Evolutionary conservation across 30 jellyfish, hydroid and myxozoan species (phyloP), one percentile per base, ranked within the genome.

Genomic region (Aurelia aurita complex sp. Pacific): DNA sequence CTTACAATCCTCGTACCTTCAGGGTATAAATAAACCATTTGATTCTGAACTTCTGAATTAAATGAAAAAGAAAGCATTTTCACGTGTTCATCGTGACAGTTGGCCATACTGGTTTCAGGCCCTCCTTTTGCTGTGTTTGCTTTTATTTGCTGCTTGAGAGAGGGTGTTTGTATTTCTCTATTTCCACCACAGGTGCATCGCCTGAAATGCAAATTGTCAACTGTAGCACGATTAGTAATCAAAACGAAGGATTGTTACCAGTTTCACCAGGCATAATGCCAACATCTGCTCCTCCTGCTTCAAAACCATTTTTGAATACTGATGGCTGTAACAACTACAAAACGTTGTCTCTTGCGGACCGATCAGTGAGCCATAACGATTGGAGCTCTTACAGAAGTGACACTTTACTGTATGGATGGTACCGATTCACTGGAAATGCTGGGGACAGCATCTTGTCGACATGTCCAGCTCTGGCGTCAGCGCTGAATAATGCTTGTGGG

Each of bases 341-440:
- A 18, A 16, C 38, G 0, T 64, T 65, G 32, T 11, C 81, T 12
- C 13, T 52, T 18, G 17, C 5, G 4, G 81, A 80, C 74, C 73
- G 81, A 23, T 80, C 74, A 2, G 62, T 43, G 32, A 32, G 69
- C 12, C 52, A 74, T 80, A 51, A 36, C 43, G 84, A 53, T 77
- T 74, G 88, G 85, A 67, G 89, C 63, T 61, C 69, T 40, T 67
- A 85, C 77, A 53, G 88, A 36, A 64, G 85, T 64, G 88, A 67
- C 33, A 57, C 29, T 72, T 34, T 40, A 6, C 38, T 76, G 61
- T 64, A 62, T 65, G 94, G 88, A 35, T 85, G 94, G 94, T 85
- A 85, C 53, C 83, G 94, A 16, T 85, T 85, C 72, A 43, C 74
- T 12, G 89, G 84, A 38, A 5, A 43, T 3, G 88, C 94, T 3